phyloP scores from a whole-genome alignment of 2,113 vertebrate genomes.

The Pelobates fuscus region DNA sequence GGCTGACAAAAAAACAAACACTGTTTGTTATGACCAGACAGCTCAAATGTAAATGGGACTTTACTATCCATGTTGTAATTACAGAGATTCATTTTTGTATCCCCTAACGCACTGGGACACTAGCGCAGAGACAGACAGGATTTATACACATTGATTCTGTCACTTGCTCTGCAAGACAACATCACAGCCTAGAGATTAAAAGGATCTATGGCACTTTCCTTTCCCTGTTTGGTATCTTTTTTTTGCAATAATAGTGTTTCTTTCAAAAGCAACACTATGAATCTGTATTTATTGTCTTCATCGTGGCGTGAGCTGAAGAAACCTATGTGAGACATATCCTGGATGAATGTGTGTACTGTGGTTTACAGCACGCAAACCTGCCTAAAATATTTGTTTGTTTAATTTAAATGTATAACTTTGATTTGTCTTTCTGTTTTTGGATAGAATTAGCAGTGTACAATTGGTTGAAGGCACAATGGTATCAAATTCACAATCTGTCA shows the following conservation, averaged over 20 bases:
- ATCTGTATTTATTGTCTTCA: background rate
- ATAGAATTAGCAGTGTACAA: too few species aligned
- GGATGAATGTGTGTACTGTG: background rate
- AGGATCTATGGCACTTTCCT: background rate
- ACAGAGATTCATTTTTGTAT: background rate
- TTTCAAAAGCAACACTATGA: background rate
- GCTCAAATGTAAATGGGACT: background rate
- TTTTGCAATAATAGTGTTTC: background rate
- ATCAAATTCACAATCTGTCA: too few species aligned
- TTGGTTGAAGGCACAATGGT: too few species aligned
- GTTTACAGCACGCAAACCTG: background rate
- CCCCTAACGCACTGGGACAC: background rate
- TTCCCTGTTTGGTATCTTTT: background rate
- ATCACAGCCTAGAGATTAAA: background rate
- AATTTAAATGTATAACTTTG: background rate
- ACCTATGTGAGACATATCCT: background rate
- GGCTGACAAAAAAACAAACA: too few species aligned
- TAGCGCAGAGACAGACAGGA: background rate
- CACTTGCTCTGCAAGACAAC: background rate
- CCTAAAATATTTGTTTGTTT: background rate
- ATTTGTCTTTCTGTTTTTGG: background rate
- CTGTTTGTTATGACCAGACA: too few species aligned
- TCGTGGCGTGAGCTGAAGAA: background rate
- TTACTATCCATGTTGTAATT: background rate
- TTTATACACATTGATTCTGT: background rate